phyloP scores from a whole-genome alignment of 2,888 invertebrate genomes.

The Cephalotes varians region DNA sequence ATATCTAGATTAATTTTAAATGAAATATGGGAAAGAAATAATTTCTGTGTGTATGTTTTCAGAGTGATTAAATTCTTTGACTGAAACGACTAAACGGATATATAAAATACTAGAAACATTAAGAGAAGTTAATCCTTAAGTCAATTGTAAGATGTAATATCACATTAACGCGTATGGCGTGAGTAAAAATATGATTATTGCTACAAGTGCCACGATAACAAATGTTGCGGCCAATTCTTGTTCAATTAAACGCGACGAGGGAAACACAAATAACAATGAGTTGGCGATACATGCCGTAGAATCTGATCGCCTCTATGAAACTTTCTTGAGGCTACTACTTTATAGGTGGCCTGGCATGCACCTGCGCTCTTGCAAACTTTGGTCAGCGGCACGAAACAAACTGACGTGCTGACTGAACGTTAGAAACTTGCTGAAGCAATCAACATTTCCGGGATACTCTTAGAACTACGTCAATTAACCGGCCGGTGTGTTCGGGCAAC shows the following conservation, averaged over 20 bases:
- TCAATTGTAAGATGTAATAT: not conserved
- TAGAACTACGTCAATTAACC: constrained; percentile 73
- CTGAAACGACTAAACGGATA: not conserved
- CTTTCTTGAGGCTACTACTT: constrained; percentile 43
- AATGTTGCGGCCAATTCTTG: not conserved
- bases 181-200: not conserved
- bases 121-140: not conserved
- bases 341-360: constrained; percentile 39
- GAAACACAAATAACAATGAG: constrained; percentile 6
- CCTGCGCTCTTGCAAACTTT: constrained; percentile 60
- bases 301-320: constrained; percentile 57
- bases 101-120: not conserved
- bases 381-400: constrained; percentile 65
- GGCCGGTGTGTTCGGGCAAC: constrained; percentile 62
- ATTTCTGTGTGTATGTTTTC: not conserved
- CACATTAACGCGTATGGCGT: not conserved
- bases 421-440: constrained; percentile 72
- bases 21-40: not conserved
- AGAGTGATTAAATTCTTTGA: not conserved
- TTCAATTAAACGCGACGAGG: constrained; percentile 14
- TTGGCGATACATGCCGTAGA: constrained; percentile 11
- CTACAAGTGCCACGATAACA: not conserved
- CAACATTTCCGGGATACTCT: constrained; percentile 75
- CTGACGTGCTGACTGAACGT: constrained; percentile 71
- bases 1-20: constrained; percentile 13